phyloP scores from a whole-genome alignment of 2,113 vertebrate genomes.

The Ursus arctos region DNA sequence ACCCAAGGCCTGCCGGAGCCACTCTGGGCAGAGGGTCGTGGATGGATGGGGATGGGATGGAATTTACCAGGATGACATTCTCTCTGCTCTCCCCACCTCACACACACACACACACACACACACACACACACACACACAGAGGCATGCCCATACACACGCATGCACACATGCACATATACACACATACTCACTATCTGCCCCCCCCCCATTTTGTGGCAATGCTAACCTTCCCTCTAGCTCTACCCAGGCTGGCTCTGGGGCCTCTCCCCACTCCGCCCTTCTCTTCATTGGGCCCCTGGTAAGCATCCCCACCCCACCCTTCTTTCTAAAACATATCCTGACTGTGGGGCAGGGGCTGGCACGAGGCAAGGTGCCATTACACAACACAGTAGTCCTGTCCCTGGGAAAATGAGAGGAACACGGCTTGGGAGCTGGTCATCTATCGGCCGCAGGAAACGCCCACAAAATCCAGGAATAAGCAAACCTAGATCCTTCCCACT shows the following conservation, averaged over 20 bases:
- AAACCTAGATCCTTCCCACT: background rate
- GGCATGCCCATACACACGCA: background rate
- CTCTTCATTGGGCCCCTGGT: background rate
- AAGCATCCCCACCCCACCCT: background rate
- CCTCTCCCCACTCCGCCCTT: background rate
- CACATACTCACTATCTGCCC: fast-evolving
- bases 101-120: background rate
- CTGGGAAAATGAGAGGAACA: background rate
- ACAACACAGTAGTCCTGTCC: background rate
- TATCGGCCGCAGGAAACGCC: background rate
- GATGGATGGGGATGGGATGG: background rate
- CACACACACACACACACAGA: background rate
- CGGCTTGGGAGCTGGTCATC: background rate
- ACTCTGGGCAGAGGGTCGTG: background rate
- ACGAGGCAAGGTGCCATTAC: background rate
- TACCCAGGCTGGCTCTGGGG: background rate
- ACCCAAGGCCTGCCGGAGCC: background rate
- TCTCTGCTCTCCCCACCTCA: fast-evolving
- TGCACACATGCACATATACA: background rate
- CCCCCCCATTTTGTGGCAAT: background rate
- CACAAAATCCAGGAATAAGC: background rate
- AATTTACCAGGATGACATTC: background rate
- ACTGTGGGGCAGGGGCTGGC: background rate
- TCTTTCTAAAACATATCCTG: background rate
- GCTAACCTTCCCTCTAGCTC: background rate